Percentiles rank a stretch among this genome's conserved stretches.
These are phyloP conservation scores for Egretta garzetta DNA, from an alignment of 2,113 vertebrate species.

Conservation along the genomic window DNA sequence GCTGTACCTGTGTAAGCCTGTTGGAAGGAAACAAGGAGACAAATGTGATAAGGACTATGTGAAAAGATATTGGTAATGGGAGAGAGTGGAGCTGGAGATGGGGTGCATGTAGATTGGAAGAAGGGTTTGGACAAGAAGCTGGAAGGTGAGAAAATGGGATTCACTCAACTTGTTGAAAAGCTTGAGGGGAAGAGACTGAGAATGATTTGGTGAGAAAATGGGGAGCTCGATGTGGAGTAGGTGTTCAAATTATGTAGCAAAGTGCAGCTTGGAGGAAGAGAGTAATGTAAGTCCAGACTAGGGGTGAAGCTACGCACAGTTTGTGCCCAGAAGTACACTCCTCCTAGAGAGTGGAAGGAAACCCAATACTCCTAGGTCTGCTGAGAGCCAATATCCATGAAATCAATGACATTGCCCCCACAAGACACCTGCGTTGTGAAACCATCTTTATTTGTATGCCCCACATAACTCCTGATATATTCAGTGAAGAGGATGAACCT, in stretches of 20 bases:
- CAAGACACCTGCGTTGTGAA: not conserved
- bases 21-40: not conserved
- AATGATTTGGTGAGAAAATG: not conserved
- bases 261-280: not conserved
- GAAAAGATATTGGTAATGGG: not conserved
- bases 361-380: not conserved
- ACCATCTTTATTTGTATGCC: not conserved
- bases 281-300: not conserved
- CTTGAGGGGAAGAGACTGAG: not conserved
- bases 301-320: not conserved
- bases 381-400: not conserved
- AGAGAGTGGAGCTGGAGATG: not conserved
- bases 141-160: not conserved
- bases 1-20: not conserved
- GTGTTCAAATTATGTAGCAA: not conserved
- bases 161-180: not conserved
- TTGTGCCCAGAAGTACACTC: not conserved
- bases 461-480: not conserved
- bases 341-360: not conserved
- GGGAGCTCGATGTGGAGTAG: not conserved
- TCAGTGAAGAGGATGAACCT: not conserved
- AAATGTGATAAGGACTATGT: not conserved
- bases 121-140: not conserved
- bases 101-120: not conserved
- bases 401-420: not conserved